Base-by-base conservation (phyloP, 2,113 vertebrate genomes). In the Halichoerus grypus region DNA sequence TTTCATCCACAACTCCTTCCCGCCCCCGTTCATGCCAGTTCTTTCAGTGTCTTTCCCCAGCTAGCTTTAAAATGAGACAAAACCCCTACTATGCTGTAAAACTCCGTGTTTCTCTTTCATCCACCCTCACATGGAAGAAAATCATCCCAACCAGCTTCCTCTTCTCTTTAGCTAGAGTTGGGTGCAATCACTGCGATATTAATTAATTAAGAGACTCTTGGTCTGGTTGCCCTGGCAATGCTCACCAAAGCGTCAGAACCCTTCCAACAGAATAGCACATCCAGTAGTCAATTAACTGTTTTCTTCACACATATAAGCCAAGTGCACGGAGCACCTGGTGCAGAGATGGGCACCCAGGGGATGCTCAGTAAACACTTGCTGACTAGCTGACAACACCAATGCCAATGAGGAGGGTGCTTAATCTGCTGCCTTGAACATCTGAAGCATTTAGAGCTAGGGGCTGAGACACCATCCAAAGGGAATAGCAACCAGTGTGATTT, bases 191-290 rank as follows among this genome's bases (percentile, higher is more conserved):
- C 59, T 57, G 67, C 42, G 63, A 36, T 81, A 72, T 96, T 96
- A 96, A 97, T 94, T 97, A 97, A 89, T 95, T 84, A 95, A 42
- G 42, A 82, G 91, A 72, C 72, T 86, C 53, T 39, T 94, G 96
- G 94, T 94, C 91, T 33, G 88, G 97, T 97, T 97, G 83, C 97
- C 97, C 95, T 89, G 95, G 97, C 90, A 95, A 93, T 98, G 77
- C 49, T 95, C 42, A n/a, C 86, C 59, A 96, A 97, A 95, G 96
- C 79, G 0, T 93, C 88, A 51, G 91, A 93, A 79, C 84, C 46
- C 65, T 94, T 95, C 79, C 88, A 76, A 84, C 49, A 91, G 76
- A 95, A 28, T 13, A 79, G 46, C 88, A 49, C 28, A 59, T 33
- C 4, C 21, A 79, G 65, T 42, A 67, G 95, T 80, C 95, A 88